Conservation (phyloP, 2,888 invertebrate species). For the Mactromeris polynyma region DNA sequence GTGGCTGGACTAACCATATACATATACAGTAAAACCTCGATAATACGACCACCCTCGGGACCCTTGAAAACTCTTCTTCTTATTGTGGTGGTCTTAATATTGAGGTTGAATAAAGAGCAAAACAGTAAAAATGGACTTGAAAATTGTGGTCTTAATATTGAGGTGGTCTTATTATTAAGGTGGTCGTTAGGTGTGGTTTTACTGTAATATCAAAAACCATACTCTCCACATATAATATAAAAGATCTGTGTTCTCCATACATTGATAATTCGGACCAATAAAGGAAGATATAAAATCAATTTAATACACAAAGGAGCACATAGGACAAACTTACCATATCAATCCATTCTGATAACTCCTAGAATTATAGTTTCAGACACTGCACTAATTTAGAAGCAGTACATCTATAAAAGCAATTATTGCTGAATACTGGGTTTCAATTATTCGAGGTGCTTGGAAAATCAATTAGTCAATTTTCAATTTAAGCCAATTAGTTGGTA, state of each 20-base stretch:
- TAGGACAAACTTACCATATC: constrained; percentile 44
- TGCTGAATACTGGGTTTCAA: background rate
- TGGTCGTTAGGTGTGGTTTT: too few relatives aligned
- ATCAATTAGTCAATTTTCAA: constrained; percentile 20
- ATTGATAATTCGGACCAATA: background rate
- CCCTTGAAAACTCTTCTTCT: too few relatives aligned
- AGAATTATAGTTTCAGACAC: constrained; percentile 31
- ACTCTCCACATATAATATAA: too few relatives aligned
- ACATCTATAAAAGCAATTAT: constrained; percentile 6
- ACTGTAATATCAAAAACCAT: too few relatives aligned
- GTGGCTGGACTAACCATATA: too few relatives aligned
- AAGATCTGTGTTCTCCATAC: background rate
- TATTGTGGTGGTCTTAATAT: too few relatives aligned
- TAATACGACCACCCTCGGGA: too few relatives aligned
- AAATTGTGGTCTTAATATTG: too few relatives aligned
- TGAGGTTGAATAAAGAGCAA: too few relatives aligned
- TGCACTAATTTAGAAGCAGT: background rate
- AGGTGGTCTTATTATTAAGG: too few relatives aligned
- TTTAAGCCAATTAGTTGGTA: constrained; percentile 3
- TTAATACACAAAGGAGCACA: background rate
- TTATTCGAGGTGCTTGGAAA: constrained; percentile 13
- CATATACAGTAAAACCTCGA: too few relatives aligned
- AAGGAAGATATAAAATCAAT: background rate
- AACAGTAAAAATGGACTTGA: too few relatives aligned
- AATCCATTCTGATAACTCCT: constrained; percentile 56